Conservation (phyloP, 2,888 invertebrate species). For the Margaritifera margaritifera region DNA sequence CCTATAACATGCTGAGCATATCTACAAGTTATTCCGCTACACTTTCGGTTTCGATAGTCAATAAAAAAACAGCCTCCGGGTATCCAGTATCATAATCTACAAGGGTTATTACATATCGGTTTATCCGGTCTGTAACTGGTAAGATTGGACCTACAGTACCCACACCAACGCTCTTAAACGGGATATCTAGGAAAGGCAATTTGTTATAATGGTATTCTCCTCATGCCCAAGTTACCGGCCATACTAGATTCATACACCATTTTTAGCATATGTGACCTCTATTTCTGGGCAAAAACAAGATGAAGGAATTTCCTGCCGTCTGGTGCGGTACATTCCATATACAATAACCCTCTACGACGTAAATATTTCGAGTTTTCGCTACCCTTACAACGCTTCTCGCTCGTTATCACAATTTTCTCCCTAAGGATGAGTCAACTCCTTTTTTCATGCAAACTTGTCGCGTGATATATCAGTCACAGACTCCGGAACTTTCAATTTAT, state of each 20-base stretch:
- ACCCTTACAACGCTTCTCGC: neutral
- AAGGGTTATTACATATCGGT: conserved; percentile 1
- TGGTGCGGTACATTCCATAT: too few species aligned
- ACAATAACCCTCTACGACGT: too few species aligned
- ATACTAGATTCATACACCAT: neutral
- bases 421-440: too few species aligned
- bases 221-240: neutral
- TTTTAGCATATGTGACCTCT: neutral
- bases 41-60: conserved; percentile 5
- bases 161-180: neutral
- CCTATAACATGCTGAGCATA: conserved; percentile 2
- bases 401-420: too few species aligned
- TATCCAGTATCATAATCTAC: conserved; percentile 3
- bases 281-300: neutral
- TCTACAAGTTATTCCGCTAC: conserved; percentile 8
- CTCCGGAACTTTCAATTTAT: too few species aligned
- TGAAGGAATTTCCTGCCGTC: neutral
- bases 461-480: too few species aligned
- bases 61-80: neutral
- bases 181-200: neutral
- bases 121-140: neutral
- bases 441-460: too few species aligned
- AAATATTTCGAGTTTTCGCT: neutral
- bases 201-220: too few species aligned
- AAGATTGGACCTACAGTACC: neutral